Conservation (phyloP, 2,797 vertebrate genomes). For the Nothura maculosa region DNA sequence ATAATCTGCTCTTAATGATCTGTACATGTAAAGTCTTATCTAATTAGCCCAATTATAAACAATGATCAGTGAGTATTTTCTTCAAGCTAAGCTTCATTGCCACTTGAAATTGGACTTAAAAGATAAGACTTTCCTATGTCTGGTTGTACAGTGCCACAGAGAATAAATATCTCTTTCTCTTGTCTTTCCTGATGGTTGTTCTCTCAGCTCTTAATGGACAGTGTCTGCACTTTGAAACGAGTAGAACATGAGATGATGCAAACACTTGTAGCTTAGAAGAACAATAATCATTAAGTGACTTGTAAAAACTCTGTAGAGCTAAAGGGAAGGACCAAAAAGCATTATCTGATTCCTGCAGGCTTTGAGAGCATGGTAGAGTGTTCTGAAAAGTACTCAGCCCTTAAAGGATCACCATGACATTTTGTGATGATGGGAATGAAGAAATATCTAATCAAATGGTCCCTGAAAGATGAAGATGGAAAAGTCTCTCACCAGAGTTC, state of each 20-base stretch:
- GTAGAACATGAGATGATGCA: neutral
- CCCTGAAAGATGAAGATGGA: neutral
- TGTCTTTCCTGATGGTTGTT: neutral
- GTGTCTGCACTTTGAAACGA: neutral
- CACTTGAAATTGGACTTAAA: constrained; percentile 42
- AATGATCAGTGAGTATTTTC: neutral
- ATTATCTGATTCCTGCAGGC: neutral
- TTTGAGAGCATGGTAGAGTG: rapidly evolving
- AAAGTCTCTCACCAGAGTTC: neutral
- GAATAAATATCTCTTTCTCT: neutral
- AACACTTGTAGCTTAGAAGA: neutral
- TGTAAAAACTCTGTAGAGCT: neutral
- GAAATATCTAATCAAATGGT: neutral
- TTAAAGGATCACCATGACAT: neutral
- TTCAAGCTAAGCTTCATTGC: constrained; percentile 47
- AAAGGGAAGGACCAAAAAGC: neutral
- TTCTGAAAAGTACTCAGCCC: neutral
- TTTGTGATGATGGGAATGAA: neutral
- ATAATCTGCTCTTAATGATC: constrained; percentile 22
- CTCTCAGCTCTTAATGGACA: neutral
- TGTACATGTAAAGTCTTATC: neutral
- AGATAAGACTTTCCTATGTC: neutral
- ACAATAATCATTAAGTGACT: neutral
- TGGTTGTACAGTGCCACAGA: neutral
- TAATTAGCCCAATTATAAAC: constrained; percentile 51